Conservation (phyloP, 1,140 invertebrate genomes). For the Polyergus mexicanus region DNA sequence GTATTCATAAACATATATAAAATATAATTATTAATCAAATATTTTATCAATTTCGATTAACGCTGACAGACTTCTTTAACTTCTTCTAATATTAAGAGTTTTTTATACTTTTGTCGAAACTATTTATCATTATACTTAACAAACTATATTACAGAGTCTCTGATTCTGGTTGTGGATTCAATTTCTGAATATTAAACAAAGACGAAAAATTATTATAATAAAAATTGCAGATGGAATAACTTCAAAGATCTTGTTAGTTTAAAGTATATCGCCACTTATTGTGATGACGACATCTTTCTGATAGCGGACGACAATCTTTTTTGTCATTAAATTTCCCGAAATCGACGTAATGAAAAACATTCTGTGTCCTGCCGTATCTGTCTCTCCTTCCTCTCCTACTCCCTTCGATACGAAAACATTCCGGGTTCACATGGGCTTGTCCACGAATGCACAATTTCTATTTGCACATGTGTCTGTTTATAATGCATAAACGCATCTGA, state of each 20-base stretch:
- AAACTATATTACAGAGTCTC: background rate
- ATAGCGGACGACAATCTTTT: background rate
- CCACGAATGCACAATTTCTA: conserved; percentile 64
- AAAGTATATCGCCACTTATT: background rate
- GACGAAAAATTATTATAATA: background rate
- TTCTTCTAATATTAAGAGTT: background rate
- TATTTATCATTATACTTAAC: background rate
- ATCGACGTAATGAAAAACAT: conserved; percentile 8
- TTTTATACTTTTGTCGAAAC: background rate
- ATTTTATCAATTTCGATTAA: background rate
- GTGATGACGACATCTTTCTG: background rate
- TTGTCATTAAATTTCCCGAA: conserved; percentile 17
- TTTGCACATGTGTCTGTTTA: conserved; percentile 68
- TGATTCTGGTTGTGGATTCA: background rate
- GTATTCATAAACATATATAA: background rate
- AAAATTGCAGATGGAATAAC: background rate
- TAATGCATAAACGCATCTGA: conserved; percentile 72
- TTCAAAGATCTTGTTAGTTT: background rate
- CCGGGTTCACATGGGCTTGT: conserved; percentile 59
- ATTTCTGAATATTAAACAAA: background rate
- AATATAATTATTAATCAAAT: background rate
- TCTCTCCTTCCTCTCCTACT: background rate
- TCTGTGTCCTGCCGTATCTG: background rate
- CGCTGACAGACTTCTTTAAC: background rate
- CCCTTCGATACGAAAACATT: conserved; percentile 48